phyloP scores from a whole-genome alignment of 2,797 vertebrate species.

The Pipistrellus kuhlii region DNA sequence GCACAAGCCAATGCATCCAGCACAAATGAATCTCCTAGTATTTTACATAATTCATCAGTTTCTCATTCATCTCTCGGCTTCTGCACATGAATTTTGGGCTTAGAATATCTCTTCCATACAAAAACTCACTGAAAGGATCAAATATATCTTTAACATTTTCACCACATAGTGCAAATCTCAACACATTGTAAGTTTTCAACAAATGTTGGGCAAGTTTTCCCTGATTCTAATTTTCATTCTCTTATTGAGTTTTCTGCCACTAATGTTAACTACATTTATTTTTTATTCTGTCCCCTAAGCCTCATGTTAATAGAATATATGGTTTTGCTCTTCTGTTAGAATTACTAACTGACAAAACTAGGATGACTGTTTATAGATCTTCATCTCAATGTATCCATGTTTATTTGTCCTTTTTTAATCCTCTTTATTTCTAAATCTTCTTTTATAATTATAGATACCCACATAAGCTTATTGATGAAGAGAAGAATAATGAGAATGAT shows the following conservation, averaged over 20 bases:
- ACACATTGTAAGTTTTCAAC: background rate
- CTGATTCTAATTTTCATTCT: conserved; percentile 31
- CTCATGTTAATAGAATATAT: background rate
- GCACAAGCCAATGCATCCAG: background rate
- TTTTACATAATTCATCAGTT: background rate
- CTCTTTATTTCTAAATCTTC: background rate
- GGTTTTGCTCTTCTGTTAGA: background rate
- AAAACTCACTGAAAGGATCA: background rate
- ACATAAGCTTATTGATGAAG: background rate
- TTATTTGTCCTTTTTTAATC: background rate
- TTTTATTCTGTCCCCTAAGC: background rate
- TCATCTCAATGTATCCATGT: background rate
- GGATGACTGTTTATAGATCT: background rate
- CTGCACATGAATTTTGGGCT: background rate
- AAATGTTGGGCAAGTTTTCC: background rate
- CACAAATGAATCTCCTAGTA: background rate
- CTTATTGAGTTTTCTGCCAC: background rate
- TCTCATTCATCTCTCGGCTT: background rate
- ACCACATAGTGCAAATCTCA: background rate
- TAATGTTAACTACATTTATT: conserved; percentile 1
- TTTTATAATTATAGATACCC: background rate
- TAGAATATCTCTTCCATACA: conserved; percentile 8
- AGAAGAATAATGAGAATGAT: background rate
- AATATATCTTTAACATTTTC: background rate
- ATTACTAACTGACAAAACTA: background rate